A percentile compares a stretch with the other conserved stretches of the same genome.
These are phyloP conservation scores for Acropternis orthonyx DNA, from an alignment of 2,797 vertebrate genomes.

Conservation along the genomic window DNA sequence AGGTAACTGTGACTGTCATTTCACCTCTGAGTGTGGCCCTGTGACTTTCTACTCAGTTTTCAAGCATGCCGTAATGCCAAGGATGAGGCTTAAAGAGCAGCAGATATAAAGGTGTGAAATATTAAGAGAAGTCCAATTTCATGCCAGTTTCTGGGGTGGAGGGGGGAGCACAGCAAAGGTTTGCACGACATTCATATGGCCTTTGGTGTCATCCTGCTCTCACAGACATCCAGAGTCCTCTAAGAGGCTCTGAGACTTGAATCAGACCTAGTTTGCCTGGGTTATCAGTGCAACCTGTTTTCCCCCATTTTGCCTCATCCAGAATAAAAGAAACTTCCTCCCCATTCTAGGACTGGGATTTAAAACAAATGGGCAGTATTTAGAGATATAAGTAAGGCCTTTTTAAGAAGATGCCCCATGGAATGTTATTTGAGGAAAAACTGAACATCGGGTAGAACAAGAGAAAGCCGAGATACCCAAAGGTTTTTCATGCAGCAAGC, in stretches of 20 bases:
- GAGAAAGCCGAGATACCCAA: background rate
- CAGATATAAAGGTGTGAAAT: background rate
- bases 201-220: background rate
- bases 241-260: background rate
- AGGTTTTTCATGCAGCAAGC: background rate
- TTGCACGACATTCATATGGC: background rate
- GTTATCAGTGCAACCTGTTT: background rate
- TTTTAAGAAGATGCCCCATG: background rate
- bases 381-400: background rate
- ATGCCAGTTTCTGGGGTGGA: background rate
- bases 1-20: background rate
- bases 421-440: background rate
- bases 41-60: background rate
- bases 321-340: background rate
- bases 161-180: background rate
- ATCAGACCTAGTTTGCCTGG: background rate
- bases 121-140: background rate
- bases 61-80: background rate
- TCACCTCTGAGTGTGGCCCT: background rate
- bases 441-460: accelerated
- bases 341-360: background rate
- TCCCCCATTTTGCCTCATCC: background rate
- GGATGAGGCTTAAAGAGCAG: background rate
- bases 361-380: background rate
- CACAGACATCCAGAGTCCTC: background rate